A percentile compares a stretch with the other conserved stretches of the same genome.
These are phyloP conservation scores for Apodemus sylvaticus DNA, from an alignment of 2,113 vertebrate genomes.

Conservation along the genomic window DNA sequence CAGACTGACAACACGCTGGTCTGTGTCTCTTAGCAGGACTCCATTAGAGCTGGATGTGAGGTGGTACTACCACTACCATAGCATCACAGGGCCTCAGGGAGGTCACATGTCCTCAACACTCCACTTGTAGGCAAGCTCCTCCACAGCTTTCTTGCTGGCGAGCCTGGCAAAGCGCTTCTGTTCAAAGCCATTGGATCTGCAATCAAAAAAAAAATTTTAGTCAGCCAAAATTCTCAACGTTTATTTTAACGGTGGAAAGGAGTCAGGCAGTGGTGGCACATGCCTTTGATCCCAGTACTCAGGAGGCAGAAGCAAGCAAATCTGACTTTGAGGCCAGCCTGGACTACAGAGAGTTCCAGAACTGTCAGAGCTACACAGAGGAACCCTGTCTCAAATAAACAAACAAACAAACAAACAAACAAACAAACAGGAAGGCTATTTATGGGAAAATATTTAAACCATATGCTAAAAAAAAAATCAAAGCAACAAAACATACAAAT, in stretches of 20 bases:
- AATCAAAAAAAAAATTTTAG: constrained; percentile 36
- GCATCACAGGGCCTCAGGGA: neutral
- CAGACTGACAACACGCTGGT: neutral
- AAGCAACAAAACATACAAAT: neutral
- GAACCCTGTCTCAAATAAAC: neutral
- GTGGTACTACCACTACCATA: neutral
- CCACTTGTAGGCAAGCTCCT: constrained; percentile 97
- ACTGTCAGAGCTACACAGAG: neutral
- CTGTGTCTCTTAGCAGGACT: neutral
- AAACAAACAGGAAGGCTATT: neutral
- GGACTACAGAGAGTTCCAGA: neutral
- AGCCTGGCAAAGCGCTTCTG: constrained; percentile 93
- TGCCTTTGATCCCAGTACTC: neutral
- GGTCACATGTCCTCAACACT: constrained; percentile 97
- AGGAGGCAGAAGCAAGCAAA: neutral
- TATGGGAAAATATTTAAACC: constrained; percentile 11
- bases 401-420: neutral
- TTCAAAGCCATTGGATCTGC: constrained; percentile 97
- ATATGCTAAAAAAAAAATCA: neutral
- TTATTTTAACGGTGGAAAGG: neutral
- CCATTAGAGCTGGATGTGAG: neutral
- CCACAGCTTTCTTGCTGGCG: constrained; percentile 92
- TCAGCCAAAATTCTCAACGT: constrained; percentile 47
- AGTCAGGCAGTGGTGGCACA: neutral
- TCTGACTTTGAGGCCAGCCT: neutral